Base-by-base conservation (phyloP, 2,797 vertebrate species). In the Brachyalestes nurse region DNA sequence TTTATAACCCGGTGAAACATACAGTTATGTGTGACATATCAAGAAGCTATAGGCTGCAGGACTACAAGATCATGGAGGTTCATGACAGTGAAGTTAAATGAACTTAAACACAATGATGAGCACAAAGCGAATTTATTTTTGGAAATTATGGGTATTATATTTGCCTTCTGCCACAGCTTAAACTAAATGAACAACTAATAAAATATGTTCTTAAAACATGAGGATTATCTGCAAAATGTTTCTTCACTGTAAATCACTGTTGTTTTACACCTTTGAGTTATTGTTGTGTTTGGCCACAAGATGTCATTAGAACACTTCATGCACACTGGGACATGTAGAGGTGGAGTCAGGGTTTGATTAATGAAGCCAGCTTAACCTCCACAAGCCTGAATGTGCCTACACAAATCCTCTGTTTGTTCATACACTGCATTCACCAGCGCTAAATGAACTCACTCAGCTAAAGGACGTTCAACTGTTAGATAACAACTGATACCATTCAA, bases 221-320 rank as follows among this genome's bases (percentile, higher is more conserved):
- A 28, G 28, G 1, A 28, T 28, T 28, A 3, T 28, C 28, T 28
- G 28, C 28, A 28, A 28, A 28, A 1, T 28, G 28, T 28, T 28
- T 28, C 28, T 28, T 28, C 28, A 1, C 28, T 3, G 1, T 28
- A 28, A 28, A 28, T 28, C 28, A 28, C 28, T 28, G 28, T 28
- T 28, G 28, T 28, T 28, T 28, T 28, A 38, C 16, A 14, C 28
- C 1, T 55, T 17, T n/a, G n/a, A 23, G 40, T 25, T n/a, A 61
- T 74, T 55, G 10, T 53, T 74, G 14, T 58, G 6, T 23, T 73
- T 6, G 6, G 40, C 75, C 81, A 82, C 74, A 51, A 78, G 81
- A 78, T 78, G 81, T 73, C 81, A 45, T 0, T 28, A 53, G 34
- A 67, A 73, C 69, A 40, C 70, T 77, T 77, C 57, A 82, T 19